These are phyloP conservation scores for Blastobasis adustella DNA, from an alignment of 2,888 invertebrate genomes.

Conservation along the genomic window DNA sequence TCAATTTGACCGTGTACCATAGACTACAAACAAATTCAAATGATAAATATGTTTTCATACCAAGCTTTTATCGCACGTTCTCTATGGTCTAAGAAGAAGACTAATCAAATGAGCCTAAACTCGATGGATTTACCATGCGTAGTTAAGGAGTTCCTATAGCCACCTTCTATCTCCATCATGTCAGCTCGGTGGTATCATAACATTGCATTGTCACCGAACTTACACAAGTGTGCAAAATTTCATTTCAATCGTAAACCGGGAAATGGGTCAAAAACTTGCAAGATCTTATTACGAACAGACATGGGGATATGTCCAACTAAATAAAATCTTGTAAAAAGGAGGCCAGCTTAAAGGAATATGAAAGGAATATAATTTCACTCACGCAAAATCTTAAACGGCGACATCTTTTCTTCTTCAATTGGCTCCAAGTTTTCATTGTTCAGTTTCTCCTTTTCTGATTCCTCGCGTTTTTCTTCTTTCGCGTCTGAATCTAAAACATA, in stretches of 20 bases:
- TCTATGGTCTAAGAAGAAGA: too few species aligned
- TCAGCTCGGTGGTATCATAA: too few species aligned
- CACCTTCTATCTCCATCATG: too few species aligned
- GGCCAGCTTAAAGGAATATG: neutral
- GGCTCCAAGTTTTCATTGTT: constrained; percentile 27
- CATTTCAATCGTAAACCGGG: neutral
- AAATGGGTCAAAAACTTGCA: neutral
- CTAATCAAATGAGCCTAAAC: too few species aligned
- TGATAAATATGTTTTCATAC: too few species aligned
- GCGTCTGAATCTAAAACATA: constrained; percentile 24
- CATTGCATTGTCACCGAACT: neutral
- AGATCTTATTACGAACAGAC: neutral
- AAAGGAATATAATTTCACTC: constrained; percentile 19
- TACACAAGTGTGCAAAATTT: neutral
- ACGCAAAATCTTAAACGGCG: constrained; percentile 44
- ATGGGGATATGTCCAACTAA: neutral
- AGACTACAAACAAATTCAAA: too few species aligned
- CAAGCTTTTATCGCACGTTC: too few species aligned
- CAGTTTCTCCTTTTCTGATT: constrained; percentile 47
- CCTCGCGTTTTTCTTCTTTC: constrained; percentile 31
- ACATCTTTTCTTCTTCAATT: constrained; percentile 22
- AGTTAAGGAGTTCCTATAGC: too few species aligned
- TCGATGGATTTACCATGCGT: too few species aligned
- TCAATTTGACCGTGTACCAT: too few species aligned
- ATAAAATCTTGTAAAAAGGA: neutral